A percentile compares a stretch with the other conserved stretches of the same genome.
Conservation (phyloP, 2,797 vertebrate genomes). For the Coregonus ussuriensis region DNA sequence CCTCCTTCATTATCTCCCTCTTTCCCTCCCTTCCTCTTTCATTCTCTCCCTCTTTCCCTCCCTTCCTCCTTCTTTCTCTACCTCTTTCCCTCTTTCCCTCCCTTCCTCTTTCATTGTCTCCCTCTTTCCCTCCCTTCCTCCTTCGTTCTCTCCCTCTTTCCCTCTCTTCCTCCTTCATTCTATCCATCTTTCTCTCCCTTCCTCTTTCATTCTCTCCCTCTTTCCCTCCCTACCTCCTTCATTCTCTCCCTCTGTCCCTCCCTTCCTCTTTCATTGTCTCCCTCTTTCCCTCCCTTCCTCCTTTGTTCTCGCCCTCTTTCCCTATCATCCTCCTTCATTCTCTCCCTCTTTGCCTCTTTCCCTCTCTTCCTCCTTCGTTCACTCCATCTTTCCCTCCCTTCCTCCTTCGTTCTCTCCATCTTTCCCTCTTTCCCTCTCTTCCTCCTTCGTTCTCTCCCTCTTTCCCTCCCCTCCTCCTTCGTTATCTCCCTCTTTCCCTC, state of each 20-base stretch:
- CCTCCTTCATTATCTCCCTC: not conserved
- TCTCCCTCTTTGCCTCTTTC: constrained; percentile 43
- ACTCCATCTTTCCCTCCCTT: constrained; percentile 30
- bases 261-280: constrained; percentile 49
- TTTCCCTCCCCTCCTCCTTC: constrained; percentile 22
- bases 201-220: constrained; percentile 46
- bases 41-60: constrained; percentile 44
- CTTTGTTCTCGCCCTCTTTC: constrained; percentile 50
- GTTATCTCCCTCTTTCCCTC: constrained; percentile 40
- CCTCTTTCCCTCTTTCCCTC: constrained; percentile 3
- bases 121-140: no score
- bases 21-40: constrained; percentile 20
- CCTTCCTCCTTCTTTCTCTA: constrained; percentile 48
- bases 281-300: constrained; percentile 15
- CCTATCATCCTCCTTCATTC: constrained; percentile 39
- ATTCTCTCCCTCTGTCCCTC: not conserved
- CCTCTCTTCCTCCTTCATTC: not conserved
- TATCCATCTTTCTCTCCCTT: not conserved
- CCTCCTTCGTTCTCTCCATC: constrained; percentile 43
- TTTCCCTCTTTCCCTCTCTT: constrained; percentile 20
- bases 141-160: no score
- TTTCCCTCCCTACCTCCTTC: not conserved
- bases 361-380: constrained; percentile 39
- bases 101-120: no score
- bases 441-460: not conserved